Evolutionary conservation across 1,140 invertebrate species (phyloP), one percentile per base, ranked within the genome.

Genomic region (Conopomorpha cramerella): DNA sequence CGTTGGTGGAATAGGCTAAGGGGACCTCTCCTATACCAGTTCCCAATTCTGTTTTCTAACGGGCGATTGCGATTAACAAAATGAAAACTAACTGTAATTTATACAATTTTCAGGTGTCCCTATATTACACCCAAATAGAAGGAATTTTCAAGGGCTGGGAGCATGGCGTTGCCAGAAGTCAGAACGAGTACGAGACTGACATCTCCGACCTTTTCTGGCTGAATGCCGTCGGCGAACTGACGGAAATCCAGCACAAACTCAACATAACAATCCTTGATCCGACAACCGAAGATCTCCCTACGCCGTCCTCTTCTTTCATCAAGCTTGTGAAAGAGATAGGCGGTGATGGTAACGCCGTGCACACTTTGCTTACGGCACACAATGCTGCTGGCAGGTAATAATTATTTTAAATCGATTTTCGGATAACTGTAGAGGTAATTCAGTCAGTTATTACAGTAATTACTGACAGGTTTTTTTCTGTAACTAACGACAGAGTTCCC

Each of bases 181-280:
- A 81, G 38, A 79, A 82, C 13, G 80, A 84, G 8, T 78, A 81
- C 30, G 80, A 84, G 35, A 81, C 87, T 17, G 74, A 83, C 30
- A 62, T 81, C 1, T 79, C 81, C 1, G 87, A 90, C 55, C 84
- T 90, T 39, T 78, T 89, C 41, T 86, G 87, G 79, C 70, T 91
- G 45, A 90, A 90, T 42, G 82, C 92, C 28, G 80, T 85, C 8
- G 85, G 88, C 0, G 93, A 96, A 58, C 74, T 95, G 1, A 81
- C 84, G 36, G 90, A 94, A 70, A 51, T 77, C 13, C 70, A 77
- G 37, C 52, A 59, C 16, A 67, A 73, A 39, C 38, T 77, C 12
- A 77, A 78, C 48, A 55, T 77, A 12, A 47, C 64, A 3, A 35
- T 72, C 13, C 56, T 61, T 34, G 55, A 67, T 17, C 35, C 46